phyloP scores from a whole-genome alignment of 2,888 invertebrate genomes.

The Drepana falcataria region DNA sequence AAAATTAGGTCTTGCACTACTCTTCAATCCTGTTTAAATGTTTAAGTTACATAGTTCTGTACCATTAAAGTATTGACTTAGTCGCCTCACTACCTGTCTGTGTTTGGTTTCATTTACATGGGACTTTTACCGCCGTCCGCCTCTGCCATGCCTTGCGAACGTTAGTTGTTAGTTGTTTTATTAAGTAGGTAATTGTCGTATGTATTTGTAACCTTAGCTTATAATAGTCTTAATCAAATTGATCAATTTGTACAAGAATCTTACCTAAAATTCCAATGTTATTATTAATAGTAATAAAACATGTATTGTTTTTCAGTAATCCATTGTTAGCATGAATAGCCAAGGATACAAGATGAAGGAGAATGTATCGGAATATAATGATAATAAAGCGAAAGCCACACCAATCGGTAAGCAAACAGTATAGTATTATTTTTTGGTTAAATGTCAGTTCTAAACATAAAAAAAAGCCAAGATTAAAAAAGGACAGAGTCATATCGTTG shows the following conservation, averaged over 20 bases:
- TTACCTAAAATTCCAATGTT: slow-evolving; percentile 3
- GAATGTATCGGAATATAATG: slow-evolving; percentile 40
- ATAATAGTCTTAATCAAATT: too few relatives aligned
- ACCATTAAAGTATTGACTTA: too few relatives aligned
- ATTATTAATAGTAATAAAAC: slow-evolving; percentile 6
- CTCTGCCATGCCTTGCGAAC: slow-evolving; percentile 18
- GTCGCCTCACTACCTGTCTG: too few relatives aligned
- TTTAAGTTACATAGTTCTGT: too few relatives aligned
- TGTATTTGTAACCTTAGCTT: too few relatives aligned
- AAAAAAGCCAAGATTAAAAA: too few relatives aligned
- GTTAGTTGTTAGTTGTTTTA: background rate
- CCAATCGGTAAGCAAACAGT: slow-evolving; percentile 53
- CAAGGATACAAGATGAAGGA: slow-evolving; percentile 61
- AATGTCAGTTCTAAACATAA: too few relatives aligned
- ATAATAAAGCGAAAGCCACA: slow-evolving; percentile 58
- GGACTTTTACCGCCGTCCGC: slow-evolving; percentile 22
- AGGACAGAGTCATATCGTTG: too few relatives aligned
- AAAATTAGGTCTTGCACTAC: too few relatives aligned
- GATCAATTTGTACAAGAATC: too few relatives aligned
- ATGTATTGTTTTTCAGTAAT: slow-evolving; percentile 11
- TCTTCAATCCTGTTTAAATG: too few relatives aligned
- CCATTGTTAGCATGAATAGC: slow-evolving; percentile 41
- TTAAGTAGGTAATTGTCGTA: too few relatives aligned
- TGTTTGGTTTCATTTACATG: background rate
- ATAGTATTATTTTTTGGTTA: background rate